Percentiles rank a stretch among this genome's conserved stretches.
These are phyloP conservation scores for Lethenteron reissneri DNA, from an alignment of 2,113 vertebrate genomes.

Conservation along the genomic window DNA sequence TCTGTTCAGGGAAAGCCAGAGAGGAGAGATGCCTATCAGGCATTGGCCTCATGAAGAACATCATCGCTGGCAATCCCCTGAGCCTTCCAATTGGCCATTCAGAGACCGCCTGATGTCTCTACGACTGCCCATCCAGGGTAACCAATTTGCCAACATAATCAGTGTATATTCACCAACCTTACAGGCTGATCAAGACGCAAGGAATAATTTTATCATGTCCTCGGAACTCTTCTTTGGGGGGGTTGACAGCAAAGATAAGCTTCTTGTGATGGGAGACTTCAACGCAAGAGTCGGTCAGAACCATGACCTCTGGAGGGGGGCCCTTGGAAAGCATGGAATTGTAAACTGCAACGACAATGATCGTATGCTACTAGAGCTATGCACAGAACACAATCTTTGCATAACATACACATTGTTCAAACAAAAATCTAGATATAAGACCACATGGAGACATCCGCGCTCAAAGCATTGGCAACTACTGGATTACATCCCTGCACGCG, in stretches of 20 bases:
- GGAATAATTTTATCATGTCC: neutral
- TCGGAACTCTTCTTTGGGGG: neutral
- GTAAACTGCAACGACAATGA: neutral
- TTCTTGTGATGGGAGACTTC: conserved; percentile 1
- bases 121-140: too few relatives aligned
- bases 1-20: neutral
- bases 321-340: neutral
- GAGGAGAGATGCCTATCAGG: too few relatives aligned
- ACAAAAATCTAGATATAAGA: neutral
- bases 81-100: too few relatives aligned
- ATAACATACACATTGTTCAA: neutral
- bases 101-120: too few relatives aligned
- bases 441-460: neutral
- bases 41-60: too few relatives aligned
- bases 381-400: neutral
- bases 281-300: neutral
- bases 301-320: neutral
- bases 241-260: neutral
- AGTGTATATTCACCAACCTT: too few relatives aligned
- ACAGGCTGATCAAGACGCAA: neutral
- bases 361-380: neutral
- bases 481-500: neutral
- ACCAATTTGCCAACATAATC: too few relatives aligned
- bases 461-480: conserved; percentile 1
- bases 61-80: too few relatives aligned